Conservation (phyloP, 92 coral and sea anemone species). For the Ricordea florida region DNA sequence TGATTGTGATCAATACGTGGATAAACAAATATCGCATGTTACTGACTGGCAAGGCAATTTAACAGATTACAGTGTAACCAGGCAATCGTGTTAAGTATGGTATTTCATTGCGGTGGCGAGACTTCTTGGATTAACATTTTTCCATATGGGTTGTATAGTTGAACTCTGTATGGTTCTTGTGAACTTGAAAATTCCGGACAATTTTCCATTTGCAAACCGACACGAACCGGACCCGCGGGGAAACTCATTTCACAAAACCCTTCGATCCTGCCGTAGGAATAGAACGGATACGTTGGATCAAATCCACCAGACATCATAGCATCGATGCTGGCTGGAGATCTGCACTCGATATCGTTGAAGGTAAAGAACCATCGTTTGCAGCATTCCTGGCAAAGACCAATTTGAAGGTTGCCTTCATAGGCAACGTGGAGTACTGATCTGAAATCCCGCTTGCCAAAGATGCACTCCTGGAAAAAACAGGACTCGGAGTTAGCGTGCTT, state of each 20-base stretch:
- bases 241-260: conserved; percentile 66
- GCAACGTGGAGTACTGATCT: conserved; percentile 54
- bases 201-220: conserved; percentile 63
- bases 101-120: conserved; percentile 49
- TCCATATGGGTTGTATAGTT: conserved; percentile 60
- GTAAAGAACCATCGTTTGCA: conserved; percentile 73
- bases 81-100: neutral
- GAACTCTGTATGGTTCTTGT: conserved; percentile 23
- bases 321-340: conserved; percentile 55
- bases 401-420: conserved; percentile 65
- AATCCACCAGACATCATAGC: conserved; percentile 83
- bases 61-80: neutral
- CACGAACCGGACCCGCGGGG: conserved; percentile 51
- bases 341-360: conserved; percentile 57
- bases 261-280: conserved; percentile 72
- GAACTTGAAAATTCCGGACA: conserved; percentile 60
- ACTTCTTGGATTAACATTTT: conserved; percentile 56
- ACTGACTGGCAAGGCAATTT: neutral
- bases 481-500: neutral
- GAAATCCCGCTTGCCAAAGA: conserved; percentile 32
- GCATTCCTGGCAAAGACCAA: conserved; percentile 60
- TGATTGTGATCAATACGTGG: too few relatives aligned
- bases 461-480: conserved; percentile 41
- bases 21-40: too few relatives aligned
- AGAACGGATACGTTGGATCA: conserved; percentile 61